phyloP scores from a whole-genome alignment of 2,113 vertebrate genomes.

The Hypocryptadius cinnamomeus region DNA sequence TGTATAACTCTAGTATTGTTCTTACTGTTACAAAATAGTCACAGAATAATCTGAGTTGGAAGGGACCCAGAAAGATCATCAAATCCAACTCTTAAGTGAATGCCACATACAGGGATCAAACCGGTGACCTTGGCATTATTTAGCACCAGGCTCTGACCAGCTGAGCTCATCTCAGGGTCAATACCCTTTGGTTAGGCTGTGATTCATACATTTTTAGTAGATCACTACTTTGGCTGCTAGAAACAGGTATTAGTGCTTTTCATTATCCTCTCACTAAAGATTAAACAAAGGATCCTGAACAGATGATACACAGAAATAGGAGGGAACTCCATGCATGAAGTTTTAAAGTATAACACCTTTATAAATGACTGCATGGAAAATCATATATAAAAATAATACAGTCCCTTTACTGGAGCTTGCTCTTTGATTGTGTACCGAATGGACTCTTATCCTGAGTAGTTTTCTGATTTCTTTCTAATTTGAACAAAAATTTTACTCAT shows the following conservation, averaged over 20 bases:
- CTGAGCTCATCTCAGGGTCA: neutral
- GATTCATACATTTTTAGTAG: neutral
- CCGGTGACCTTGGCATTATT: accelerated
- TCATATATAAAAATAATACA: neutral
- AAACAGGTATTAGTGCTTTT: neutral
- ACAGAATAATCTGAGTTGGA: neutral
- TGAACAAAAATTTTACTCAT: neutral
- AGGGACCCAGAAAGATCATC: neutral
- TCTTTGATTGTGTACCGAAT: neutral
- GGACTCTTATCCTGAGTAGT: neutral
- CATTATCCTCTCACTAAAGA: neutral
- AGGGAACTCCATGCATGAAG: neutral
- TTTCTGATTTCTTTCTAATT: neutral
- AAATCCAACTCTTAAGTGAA: neutral
- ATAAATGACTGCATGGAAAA: neutral
- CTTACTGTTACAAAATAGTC: neutral
- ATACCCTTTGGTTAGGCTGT: neutral
- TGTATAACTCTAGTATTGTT: neutral
- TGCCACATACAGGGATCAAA: neutral
- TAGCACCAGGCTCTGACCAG: neutral
- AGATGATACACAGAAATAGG: neutral
- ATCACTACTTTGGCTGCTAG: neutral
- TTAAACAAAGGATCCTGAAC: neutral
- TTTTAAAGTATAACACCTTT: neutral
- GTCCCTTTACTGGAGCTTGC: neutral